phyloP scores from a whole-genome alignment of 1,140 invertebrate species.

The Metaphire vulgaris region DNA sequence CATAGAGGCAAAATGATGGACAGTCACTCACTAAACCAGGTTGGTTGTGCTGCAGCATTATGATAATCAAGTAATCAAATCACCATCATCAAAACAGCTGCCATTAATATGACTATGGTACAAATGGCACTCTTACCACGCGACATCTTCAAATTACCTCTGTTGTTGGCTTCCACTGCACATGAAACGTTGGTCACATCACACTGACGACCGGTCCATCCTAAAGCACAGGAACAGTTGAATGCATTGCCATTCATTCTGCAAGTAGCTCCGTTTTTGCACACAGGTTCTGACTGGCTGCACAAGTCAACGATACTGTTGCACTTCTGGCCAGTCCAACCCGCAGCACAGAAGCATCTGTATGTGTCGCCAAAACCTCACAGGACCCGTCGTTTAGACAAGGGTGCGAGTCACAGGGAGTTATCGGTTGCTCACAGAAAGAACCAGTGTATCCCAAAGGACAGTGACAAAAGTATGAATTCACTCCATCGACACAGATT shows the following conservation, averaged over 20 bases:
- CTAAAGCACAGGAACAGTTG: conserved; percentile 67
- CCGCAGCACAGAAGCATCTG: conserved; percentile 70
- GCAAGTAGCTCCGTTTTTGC: conserved; percentile 67
- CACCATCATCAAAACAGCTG: no score
- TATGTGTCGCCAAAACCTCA: not conserved
- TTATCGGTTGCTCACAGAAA: conserved; percentile 29
- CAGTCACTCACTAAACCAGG: no score
- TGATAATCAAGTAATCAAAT: no score
- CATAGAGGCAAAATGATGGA: no score
- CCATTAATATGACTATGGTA: no score
- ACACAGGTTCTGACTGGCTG: conserved; percentile 60
- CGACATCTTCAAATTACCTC: no score
- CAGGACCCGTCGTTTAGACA: conserved; percentile 34
- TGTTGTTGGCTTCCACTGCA: conserved; percentile 61
- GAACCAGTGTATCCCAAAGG: conserved; percentile 19
- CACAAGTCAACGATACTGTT: conserved; percentile 56
- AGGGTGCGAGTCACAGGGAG: conserved; percentile 32
- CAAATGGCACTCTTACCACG: no score
- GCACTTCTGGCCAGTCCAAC: conserved; percentile 76
- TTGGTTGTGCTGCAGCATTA: no score
- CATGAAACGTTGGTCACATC: conserved; percentile 75
- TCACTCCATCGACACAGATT: conserved; percentile 35
- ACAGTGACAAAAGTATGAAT: conserved; percentile 23
- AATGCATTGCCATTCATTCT: conserved; percentile 60
- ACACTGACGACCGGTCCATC: conserved; percentile 88